Base-by-base conservation (phyloP, 2,888 invertebrate genomes). In the Brachypalpus laphriformis region DNA sequence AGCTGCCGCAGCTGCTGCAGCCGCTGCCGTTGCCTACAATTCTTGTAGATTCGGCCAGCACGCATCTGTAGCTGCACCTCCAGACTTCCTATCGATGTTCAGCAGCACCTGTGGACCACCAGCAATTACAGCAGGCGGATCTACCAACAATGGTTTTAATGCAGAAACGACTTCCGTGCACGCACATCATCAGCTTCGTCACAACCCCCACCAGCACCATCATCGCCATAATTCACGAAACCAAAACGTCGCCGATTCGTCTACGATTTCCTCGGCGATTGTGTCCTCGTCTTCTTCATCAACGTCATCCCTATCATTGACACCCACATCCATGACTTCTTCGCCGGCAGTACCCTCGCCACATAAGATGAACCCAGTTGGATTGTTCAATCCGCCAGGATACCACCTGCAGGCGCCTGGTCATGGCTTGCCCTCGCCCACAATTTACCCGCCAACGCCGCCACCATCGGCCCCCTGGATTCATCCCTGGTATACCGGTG, bases 401-500 rank as follows among this genome's bases (percentile, higher is more conserved):
- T 87, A 87, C 11, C 88, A 88, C 80, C 74, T 87, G 76, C 87
- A 80, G 56, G 78, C 82, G 22, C 87, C 87, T 22, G 87, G 76
- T 72, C 92, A 91, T 85, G 92, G 92, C 0, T 88, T 92, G 87
- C 92, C 92, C 47, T 92, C 92, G 63, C 92, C 92, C n/a, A 92
- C 92, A 3, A 92, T 92, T 22, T 92, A 92, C 89, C 92, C 92
- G 80, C 92, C 92, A 59, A 92, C 92, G 54, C 92, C 92, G 72
- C 92, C 92, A 65, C 92, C 92, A 59, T 91, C 92, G 47, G 90
- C 92, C 1, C 91, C 92, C 3, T 92, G 92, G 92, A 90, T 92
- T 75, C 92, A 92, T 91, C 92, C 92, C 16, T 92, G 92, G 92
- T 92, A 92, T 88, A 89, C 91, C 49, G 92, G 91, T 28, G 92